Evolutionary conservation across 2,888 invertebrate genomes (phyloP), one percentile per base, ranked within the genome.

Genomic region (Gastracanthus pulcherrimus): DNA sequence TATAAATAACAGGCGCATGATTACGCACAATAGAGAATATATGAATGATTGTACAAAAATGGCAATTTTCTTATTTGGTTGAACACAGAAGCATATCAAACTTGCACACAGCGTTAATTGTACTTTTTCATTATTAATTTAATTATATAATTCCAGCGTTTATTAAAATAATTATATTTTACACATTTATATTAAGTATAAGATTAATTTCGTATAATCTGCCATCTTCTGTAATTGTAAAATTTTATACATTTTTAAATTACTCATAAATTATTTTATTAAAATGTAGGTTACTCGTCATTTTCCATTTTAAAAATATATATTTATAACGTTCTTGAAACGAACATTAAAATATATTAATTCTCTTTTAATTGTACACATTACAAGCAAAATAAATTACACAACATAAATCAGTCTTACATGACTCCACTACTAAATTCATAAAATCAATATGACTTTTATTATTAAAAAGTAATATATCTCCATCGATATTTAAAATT

Each of bases 31-130:
- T 82, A 80, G 60, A 77, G 34, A 77, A 60, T 72, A 76, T 77
- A 80, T 80, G 82, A 82, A 69, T 82, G 82, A 82, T 76, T 82
- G 80, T 67, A 80, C 82, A 82, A 77, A 79, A 76, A 58, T 69
- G 45, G 11, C 41, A 75, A 64, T 76, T 82, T 74, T 76, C 64
- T 29, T 29, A 70, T 62, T 64, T 72, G 62, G 34, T 34, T 55
- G 9, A 48, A 45, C 34, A 36, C 19, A 48, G 23, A 64, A 70
- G 36, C 45, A 45, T 58, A 34, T 34, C 38, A 62, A 70, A 51
- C 70, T 72, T 67, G 7, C 45, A 67, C 38, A 60, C 19, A 41
- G 23, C 31, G 58, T 71, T n/a, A 60, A 78, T 38, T 74, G 48
- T 60, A 80, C 7, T n/a, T 58, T 55, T 55, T 67, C 31, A 19